Evolutionary conservation across 2,113 vertebrate genomes (phyloP).

Genomic region (Ursus arctos): DNA sequence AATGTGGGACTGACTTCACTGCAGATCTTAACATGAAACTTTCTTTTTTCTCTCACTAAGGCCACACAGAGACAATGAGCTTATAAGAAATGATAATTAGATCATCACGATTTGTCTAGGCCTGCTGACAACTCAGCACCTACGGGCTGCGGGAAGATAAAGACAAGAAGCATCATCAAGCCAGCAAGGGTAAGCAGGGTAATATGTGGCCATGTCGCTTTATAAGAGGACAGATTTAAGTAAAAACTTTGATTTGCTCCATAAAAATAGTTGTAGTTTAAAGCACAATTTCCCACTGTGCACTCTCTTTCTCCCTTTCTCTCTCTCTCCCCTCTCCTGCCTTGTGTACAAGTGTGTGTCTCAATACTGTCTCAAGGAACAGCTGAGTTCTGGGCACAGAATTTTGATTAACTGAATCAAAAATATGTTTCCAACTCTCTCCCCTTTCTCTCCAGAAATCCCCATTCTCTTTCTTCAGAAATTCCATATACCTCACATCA

Average conservation of each 20-base stretch:
- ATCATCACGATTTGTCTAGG: conserved; percentile 72
- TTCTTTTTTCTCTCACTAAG: not conserved
- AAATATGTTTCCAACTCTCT: not conserved
- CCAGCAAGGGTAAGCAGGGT: conserved; percentile 76
- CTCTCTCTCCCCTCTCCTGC: not conserved
- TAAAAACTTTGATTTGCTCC: conserved; percentile 90
- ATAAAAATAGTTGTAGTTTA: conserved; percentile 84
- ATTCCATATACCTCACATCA: not conserved
- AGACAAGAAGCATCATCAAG: conserved; percentile 78
- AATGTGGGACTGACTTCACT: not conserved
- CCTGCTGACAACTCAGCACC: conserved; percentile 72
- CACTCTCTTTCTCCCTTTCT: not conserved
- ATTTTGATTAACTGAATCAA: not conserved
- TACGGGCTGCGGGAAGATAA: conserved; percentile 71
- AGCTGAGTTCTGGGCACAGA: not conserved
- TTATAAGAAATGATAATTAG: conserved; percentile 74
- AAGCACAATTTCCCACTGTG: conserved; percentile 65
- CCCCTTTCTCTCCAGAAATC: not conserved
- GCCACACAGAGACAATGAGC: not conserved
- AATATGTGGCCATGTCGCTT: conserved; percentile 81
- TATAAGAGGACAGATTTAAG: conserved; percentile 92
- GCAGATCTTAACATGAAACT: not conserved
- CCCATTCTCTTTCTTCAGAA: not conserved
- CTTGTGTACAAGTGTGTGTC: not conserved
- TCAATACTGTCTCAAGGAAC: not conserved